Base-by-base conservation (phyloP, 2,888 invertebrate genomes). In the Cheiracanthium punctorium region DNA sequence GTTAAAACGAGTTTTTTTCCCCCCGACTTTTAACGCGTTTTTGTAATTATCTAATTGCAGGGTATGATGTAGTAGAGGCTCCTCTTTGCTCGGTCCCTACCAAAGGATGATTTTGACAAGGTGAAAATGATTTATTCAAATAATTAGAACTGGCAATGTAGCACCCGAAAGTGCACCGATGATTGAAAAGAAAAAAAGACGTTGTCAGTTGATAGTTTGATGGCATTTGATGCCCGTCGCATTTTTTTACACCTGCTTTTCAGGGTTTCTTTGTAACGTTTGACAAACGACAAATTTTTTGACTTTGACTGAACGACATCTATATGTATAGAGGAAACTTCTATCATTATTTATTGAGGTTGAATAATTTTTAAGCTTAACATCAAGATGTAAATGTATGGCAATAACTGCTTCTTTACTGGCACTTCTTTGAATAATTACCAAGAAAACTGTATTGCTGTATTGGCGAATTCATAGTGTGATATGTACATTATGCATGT, bases 161-260 rank as follows among this genome's bases (percentile, higher is more conserved):
- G 48, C 48, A 48, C 17, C 17, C 17, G 17, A 17, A 24, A 58
- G 58, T 58, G 20, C 24, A 4, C 17, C 24, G 24, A 58, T 24
- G 24, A n/a, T 5, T 24, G 58, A 24, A 58, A 58, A 24, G 58
- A 58, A n/a, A n/a, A n/a, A n/a, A n/a, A n/a, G n/a, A n/a, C n/a
- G n/a, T n/a, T 17, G 24, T 24, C 4, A 17, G 14, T 24, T 24
- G 24, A 17, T 58, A 24, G 58, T 1, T 58, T 5, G 17, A 14
- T 7, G 58, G 58, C 48, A 10, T 58, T 58, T 20, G 58, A 24
- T 24, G 58, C 17, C 58, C 12, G 24, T 58, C 58, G 24, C 24
- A 58, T 58, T 58, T n/a, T n/a, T n/a, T 58, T 58, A 58, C 58
- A 58, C 58, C 58, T 58, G 58, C 58, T 24, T 58, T 58, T 24